These are phyloP conservation scores for Eurystomus glaucurus DNA, from an alignment of 2,797 vertebrate species.

Conservation along the genomic window DNA sequence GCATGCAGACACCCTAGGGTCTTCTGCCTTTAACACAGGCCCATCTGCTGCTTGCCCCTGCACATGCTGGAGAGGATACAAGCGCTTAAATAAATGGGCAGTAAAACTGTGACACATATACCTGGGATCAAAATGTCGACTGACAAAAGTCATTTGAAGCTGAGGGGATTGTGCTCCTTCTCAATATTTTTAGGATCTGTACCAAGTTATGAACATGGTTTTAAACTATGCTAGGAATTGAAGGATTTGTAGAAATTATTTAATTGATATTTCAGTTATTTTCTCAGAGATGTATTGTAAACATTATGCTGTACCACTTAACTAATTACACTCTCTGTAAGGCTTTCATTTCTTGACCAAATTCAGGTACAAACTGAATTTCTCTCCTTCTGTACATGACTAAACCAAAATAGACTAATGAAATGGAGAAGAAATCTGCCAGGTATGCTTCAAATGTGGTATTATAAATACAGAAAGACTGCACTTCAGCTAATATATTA, in stretches of 20 bases:
- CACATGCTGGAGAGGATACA: background rate
- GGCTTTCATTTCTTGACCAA: background rate
- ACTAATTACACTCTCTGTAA: background rate
- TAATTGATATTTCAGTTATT: background rate
- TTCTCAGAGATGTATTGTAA: background rate
- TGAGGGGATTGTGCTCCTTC: background rate
- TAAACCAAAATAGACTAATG: background rate
- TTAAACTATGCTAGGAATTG: background rate
- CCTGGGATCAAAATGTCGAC: background rate
- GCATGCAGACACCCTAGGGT: constrained; percentile 48
- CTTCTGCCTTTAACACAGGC: constrained; percentile 13
- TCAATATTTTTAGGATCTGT: background rate
- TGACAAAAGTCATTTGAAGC: background rate
- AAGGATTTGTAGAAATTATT: background rate
- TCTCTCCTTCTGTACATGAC: background rate
- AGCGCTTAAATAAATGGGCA: background rate
- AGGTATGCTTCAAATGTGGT: background rate
- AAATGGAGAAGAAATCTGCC: background rate
- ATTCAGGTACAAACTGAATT: background rate
- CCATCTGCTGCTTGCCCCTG: constrained; percentile 48
- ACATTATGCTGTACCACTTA: background rate
- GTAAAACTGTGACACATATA: background rate
- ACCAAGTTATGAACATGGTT: background rate
- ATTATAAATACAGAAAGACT: background rate
- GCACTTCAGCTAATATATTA: background rate